phyloP scores from a whole-genome alignment of 2,113 vertebrate species.

The Petromus typicus region DNA sequence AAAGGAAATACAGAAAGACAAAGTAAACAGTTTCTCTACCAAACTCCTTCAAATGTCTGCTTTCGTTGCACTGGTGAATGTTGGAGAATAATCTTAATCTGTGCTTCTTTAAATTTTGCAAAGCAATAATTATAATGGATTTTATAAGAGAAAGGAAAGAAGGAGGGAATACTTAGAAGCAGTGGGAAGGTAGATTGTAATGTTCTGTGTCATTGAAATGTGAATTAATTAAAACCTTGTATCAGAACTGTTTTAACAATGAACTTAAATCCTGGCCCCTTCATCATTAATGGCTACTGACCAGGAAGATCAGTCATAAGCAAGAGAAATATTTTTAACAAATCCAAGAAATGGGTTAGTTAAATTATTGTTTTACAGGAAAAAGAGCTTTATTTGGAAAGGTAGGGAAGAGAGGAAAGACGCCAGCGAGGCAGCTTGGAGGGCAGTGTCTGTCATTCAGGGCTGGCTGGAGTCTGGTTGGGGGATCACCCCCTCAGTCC shows the following conservation, averaged over 20 bases:
- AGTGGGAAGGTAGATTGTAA: neutral
- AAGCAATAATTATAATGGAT: neutral
- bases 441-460: neutral
- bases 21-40: neutral
- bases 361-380: neutral
- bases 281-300: neutral
- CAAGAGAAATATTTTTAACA: neutral
- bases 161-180: neutral
- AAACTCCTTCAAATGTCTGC: neutral
- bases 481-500: neutral
- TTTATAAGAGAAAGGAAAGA: neutral
- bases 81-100: neutral
- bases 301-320: neutral
- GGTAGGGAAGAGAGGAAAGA: neutral
- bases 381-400: neutral
- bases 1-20: neutral
- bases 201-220: constrained; percentile 10
- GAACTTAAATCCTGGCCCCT: neutral
- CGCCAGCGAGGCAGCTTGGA: neutral
- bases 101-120: constrained; percentile 22
- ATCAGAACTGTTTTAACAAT: constrained; percentile 32
- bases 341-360: neutral
- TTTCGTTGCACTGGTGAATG: neutral
- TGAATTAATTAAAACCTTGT: constrained; percentile 9
- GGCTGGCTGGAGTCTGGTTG: neutral